A percentile compares a stretch with the other conserved stretches of the same genome.
Evolutionary conservation across 2,797 vertebrate species (phyloP).

Genomic region (Enteromius trimaculatus): DNA sequence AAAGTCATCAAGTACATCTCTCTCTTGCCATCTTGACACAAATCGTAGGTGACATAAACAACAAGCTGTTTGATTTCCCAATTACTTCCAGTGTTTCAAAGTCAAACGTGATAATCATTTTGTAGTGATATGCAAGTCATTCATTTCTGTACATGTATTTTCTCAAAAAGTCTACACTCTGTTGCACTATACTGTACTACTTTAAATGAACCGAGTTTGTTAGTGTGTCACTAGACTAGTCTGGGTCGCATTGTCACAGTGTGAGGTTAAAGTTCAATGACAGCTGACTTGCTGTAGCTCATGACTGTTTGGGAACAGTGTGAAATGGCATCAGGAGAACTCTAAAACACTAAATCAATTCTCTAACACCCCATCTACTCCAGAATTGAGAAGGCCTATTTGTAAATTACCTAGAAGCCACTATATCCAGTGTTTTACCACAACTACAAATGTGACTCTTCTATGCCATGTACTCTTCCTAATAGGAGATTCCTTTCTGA

Average conservation of each 20-base stretch:
- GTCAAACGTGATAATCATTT: not conserved
- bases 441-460: not conserved
- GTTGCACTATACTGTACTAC: not conserved
- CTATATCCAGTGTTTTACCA: not conserved
- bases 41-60: slow-evolving; percentile 53
- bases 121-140: not conserved
- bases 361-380: not conserved
- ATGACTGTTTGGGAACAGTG: slow-evolving; percentile 31
- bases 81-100: slow-evolving; percentile 3
- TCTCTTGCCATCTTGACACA: slow-evolving; percentile 37
- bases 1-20: slow-evolving; percentile 47
- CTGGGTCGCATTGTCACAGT: slow-evolving; percentile 27
- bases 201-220: not conserved
- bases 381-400: not conserved
- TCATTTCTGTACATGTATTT: not conserved
- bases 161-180: not conserved
- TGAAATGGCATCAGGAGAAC: slow-evolving; percentile 29
- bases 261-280: slow-evolving; percentile 30
- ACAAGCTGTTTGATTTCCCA: slow-evolving; percentile 24
- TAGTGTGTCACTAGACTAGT: not conserved
- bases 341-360: not conserved
- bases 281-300: slow-evolving; percentile 30
- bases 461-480: not conserved
- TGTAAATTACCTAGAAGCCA: not conserved
- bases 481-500: not conserved